Evolutionary conservation across 1,140 invertebrate species (phyloP), one percentile per base, ranked within the genome.

Genomic region (Fopius arisanus): DNA sequence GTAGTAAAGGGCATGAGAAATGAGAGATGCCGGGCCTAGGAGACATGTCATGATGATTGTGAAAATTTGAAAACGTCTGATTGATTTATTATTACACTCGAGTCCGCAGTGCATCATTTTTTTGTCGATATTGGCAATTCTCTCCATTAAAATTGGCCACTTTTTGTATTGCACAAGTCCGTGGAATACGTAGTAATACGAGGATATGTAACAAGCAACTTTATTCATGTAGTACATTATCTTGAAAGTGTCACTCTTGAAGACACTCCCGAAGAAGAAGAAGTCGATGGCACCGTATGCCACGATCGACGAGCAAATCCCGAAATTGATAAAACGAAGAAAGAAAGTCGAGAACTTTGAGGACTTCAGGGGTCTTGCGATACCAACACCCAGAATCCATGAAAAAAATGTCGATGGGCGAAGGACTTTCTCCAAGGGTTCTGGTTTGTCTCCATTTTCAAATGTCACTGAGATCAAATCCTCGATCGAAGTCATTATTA

Each of bases 151-250:
- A 21, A 79, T 65, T 3, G 77, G 74, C 82, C 82, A 83, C 29
- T 78, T 83, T 19, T 74, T 63, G 28, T 82, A 78, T 16, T 82
- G 74, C 1, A 71, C 29, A 28, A 79, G n/a, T 3, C 80, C 75
- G 7, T 80, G 77, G 16, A 33, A 76, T n/a, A 83, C 80, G 29
- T 82, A 83, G 37, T 83, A 83, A 40, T 83, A 83, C 5, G 80
- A 74, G 1, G 82, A 77, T 0, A 83, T 48, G 62, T 83, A 82
- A 63, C 72, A 79, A 0, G 77, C 59, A 0, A 75, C 73, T 41
- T 83, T 82, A 67, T 83, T 83, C 74, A 74, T 75, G 40, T 76
- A 83, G 23, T 83, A 83, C 76, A 83, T 83, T 9, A 83, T 83
- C 51, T 82, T 80, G 74, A 78, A 83, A 16, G 82, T 77, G 12